Evolutionary conservation across 2,888 invertebrate species (phyloP).

Genomic region (Cacoxenus indagator): DNA sequence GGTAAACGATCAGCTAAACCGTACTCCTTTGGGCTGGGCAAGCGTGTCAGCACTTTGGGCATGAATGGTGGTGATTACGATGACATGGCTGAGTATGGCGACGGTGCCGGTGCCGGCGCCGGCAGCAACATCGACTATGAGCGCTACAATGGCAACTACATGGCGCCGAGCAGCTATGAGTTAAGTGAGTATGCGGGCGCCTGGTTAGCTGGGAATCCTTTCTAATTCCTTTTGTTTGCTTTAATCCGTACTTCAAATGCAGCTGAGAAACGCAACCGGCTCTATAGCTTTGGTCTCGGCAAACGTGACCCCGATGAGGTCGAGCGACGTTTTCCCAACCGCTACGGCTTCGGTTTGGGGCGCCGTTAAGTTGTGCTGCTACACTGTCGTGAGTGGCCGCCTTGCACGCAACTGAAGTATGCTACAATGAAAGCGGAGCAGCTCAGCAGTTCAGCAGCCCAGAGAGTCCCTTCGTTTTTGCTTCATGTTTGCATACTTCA

Average conservation of each 20-base stretch:
- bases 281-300: constrained; percentile 79
- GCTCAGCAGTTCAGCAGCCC: background rate
- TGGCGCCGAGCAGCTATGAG: constrained; percentile 20
- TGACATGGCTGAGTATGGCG: constrained; percentile 51
- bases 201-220: too few species aligned
- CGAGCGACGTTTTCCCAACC: constrained; percentile 54
- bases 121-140: constrained; percentile 20
- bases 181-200: background rate
- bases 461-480: background rate
- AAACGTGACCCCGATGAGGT: constrained; percentile 71
- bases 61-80: constrained; percentile 47
- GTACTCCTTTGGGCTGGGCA: constrained; percentile 70
- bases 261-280: constrained; percentile 74
- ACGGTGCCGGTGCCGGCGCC: background rate
- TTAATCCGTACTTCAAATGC: background rate
- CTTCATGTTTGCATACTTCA: constrained; percentile 23
- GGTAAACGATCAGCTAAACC: constrained; percentile 68
- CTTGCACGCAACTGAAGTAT: background rate
- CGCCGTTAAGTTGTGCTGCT: constrained; percentile 70
- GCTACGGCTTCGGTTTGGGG: constrained; percentile 75
- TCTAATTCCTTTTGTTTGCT: background rate
- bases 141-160: constrained; percentile 7
- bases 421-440: background rate
- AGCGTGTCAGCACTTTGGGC: constrained; percentile 44
- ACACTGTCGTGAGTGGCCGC: constrained; percentile 4